phyloP scores from a whole-genome alignment of 1,140 invertebrate species.

The Gyrodactylus salaris region DNA sequence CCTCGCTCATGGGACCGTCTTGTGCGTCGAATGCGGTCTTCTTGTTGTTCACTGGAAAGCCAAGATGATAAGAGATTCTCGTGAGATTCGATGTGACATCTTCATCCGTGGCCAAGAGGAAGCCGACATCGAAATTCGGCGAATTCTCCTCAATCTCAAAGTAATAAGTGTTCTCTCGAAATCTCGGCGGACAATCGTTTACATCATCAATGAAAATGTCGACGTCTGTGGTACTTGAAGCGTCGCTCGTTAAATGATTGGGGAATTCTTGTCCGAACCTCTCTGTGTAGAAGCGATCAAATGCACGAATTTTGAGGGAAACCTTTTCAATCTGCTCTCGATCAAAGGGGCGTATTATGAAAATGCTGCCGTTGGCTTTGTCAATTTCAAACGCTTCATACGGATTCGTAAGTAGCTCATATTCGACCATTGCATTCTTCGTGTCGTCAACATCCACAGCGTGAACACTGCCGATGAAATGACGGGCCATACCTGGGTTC shows the following conservation, averaged over 20 bases:
- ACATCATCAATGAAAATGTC: neutral
- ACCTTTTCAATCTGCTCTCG: conserved; percentile 4
- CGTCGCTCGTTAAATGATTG: too few relatives aligned
- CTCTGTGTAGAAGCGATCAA: neutral
- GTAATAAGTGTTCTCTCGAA: neutral
- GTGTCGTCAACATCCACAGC: neutral
- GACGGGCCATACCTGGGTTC: too few relatives aligned
- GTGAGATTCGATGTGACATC: neutral
- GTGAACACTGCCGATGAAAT: neutral
- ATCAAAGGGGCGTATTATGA: neutral
- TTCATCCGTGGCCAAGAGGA: neutral
- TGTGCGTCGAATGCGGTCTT: neutral
- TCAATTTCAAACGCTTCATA: conserved; percentile 2
- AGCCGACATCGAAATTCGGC: neutral
- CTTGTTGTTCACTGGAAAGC: too few relatives aligned
- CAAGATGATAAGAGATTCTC: neutral
- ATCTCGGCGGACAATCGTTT: conserved; percentile 2
- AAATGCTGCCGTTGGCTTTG: neutral
- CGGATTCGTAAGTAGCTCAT: neutral
- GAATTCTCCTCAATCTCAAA: neutral
- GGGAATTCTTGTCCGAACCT: neutral
- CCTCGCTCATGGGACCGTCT: neutral
- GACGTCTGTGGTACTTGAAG: neutral
- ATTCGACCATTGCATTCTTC: neutral
- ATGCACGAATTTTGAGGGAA: neutral